Conservation (phyloP, 2,797 vertebrate species). For the Rhabdophis nuchalis region DNA sequence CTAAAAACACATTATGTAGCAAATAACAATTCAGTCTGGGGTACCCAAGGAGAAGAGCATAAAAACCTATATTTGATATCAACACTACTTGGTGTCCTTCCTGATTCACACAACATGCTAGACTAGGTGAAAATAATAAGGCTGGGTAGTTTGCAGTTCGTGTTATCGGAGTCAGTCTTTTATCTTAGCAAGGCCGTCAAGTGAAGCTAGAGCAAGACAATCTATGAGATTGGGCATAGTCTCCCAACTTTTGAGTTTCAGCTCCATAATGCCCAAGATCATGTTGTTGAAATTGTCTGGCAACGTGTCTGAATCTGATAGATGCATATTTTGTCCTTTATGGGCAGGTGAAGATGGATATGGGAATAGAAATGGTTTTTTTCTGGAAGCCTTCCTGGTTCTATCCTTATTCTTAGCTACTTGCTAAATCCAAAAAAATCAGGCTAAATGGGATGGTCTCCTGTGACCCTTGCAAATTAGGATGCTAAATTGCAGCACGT, state of each 20-base stretch:
- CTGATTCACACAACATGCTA: not conserved
- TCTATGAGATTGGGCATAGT: not conserved
- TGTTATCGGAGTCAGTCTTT: not conserved
- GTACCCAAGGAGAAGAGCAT: not conserved
- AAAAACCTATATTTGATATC: not conserved
- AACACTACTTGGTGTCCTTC: not conserved
- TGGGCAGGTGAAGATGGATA: not conserved
- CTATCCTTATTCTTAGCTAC: not conserved
- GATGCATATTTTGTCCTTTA: not conserved
- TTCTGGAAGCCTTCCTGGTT: not conserved
- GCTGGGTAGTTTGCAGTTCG: not conserved
- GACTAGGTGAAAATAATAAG: not conserved
- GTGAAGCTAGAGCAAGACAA: not conserved
- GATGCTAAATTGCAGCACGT: not conserved
- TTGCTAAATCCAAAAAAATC: not conserved
- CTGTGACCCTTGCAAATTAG: not conserved
- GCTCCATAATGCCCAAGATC: not conserved
- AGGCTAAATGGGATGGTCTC: not conserved
- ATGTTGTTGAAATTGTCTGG: not conserved
- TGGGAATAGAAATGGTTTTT: not conserved
- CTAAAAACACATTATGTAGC: not conserved
- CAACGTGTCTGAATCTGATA: not conserved
- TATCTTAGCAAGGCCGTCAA: not conserved
- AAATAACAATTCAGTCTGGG: not conserved
- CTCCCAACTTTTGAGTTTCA: not conserved